phyloP scores from a whole-genome alignment of 2,797 vertebrate species.

The Parambassis ranga region DNA sequence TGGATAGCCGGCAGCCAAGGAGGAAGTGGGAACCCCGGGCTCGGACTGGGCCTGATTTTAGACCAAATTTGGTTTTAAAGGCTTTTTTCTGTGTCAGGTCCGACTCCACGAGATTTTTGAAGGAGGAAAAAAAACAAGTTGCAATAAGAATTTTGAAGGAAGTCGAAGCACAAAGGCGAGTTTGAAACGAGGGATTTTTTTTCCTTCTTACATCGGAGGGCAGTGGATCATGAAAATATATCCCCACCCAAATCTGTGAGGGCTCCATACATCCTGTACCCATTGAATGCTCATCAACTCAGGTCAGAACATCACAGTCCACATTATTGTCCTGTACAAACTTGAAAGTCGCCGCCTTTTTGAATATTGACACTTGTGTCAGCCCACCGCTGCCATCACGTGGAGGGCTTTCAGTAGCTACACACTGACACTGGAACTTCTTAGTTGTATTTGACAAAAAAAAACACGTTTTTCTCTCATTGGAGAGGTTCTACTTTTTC shows the following conservation, averaged over 20 bases:
- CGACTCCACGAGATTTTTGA: conserved; percentile 1
- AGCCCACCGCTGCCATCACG: conserved; percentile 56
- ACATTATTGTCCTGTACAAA: conserved; percentile 28
- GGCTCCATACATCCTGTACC: conserved; percentile 14
- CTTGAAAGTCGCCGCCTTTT: conserved; percentile 44
- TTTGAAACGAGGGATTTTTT: conserved; percentile 44
- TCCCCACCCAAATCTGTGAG: conserved; percentile 51
- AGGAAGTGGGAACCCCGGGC: conserved; percentile 79
- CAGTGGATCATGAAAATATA: conserved; percentile 61
- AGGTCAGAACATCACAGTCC: conserved; percentile 37
- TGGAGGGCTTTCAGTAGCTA: conserved; percentile 39
- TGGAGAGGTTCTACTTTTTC: conserved; percentile 14
- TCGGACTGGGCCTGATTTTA: conserved; percentile 72
- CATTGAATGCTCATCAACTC: conserved; percentile 34
- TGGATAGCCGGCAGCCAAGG: conserved; percentile 72
- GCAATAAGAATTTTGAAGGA: conserved; percentile 44
- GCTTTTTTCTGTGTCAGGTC: not conserved
- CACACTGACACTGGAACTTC: conserved; percentile 13
- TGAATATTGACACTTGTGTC: conserved; percentile 49
- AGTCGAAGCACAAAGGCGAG: conserved; percentile 4
- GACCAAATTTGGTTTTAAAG: not conserved
- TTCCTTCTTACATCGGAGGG: conserved; percentile 32
- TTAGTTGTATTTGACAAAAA: conserved; percentile 1
- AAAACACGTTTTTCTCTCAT: conserved; percentile 6
- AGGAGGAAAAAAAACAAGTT: not conserved